phyloP scores from a whole-genome alignment of 2,888 invertebrate species.

The Scaeva pyrastri region DNA sequence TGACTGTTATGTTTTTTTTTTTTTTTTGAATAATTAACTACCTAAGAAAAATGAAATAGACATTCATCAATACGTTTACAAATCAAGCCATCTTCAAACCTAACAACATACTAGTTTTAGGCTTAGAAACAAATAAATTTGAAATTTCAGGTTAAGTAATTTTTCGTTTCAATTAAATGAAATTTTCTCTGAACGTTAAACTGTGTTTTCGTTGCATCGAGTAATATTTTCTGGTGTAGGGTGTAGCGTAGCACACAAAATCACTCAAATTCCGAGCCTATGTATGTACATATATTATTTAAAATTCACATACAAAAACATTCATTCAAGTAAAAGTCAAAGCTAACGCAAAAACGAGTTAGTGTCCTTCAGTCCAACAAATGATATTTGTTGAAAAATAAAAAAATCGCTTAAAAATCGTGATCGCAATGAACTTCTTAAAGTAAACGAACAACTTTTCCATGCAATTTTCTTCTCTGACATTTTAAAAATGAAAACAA shows the following conservation, averaged over 20 bases:
- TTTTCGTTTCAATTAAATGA: background rate
- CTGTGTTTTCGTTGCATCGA: too few species aligned
- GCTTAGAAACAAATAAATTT: too few species aligned
- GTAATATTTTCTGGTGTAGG: too few species aligned
- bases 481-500: constrained; percentile 57
- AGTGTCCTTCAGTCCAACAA: constrained; percentile 56
- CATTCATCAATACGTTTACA: background rate
- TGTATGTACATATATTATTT: too few species aligned
- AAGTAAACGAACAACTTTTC: constrained; percentile 75
- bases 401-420: constrained; percentile 52
- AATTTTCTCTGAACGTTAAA: background rate
- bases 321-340: constrained; percentile 45
- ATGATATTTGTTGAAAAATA: constrained; percentile 39
- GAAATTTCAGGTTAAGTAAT: background rate
- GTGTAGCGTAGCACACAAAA: constrained; percentile 19
- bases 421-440: constrained; percentile 75
- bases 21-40: constrained; percentile 1
- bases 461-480: constrained; percentile 64
- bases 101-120: too few species aligned
- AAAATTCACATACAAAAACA: constrained; percentile 11
- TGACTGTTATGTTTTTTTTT: background rate
- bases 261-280: background rate
- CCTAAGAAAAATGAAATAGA: background rate
- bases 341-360: constrained; percentile 28
- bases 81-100: background rate